Evolutionary conservation across 2,797 vertebrate species (phyloP).

Genomic region (Ispidina lecontei): DNA sequence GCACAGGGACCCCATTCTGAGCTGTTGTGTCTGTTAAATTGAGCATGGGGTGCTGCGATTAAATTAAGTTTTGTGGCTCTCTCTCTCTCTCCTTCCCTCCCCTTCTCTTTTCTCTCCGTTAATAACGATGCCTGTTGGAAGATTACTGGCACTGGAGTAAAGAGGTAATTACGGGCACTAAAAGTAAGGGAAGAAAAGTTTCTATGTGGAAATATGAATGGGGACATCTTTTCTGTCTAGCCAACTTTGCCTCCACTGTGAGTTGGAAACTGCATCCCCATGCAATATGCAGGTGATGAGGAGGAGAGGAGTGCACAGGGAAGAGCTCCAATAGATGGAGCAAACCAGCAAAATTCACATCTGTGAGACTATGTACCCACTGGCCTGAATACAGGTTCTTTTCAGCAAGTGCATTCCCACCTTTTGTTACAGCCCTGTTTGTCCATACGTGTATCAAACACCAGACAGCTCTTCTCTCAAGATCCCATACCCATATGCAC

Average conservation of each 20-base stretch:
- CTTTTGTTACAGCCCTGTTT: not conserved
- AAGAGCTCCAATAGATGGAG: not conserved
- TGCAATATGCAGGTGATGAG: not conserved
- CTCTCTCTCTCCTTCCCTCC: slow-evolving; percentile 79
- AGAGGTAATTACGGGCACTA: slow-evolving; percentile 74
- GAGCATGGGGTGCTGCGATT: slow-evolving; percentile 93
- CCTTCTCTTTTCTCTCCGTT: slow-evolving; percentile 80
- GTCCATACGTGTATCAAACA: rapidly evolving
- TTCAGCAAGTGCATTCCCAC: not conserved
- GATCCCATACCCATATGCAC: not conserved
- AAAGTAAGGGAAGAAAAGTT: slow-evolving; percentile 57
- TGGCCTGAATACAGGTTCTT: not conserved
- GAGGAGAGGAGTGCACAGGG: not conserved
- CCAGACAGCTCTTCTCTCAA: not conserved
- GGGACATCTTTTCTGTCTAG: slow-evolving; percentile 41
- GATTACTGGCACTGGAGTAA: slow-evolving; percentile 74
- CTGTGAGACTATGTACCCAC: not conserved
- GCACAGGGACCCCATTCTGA: slow-evolving; percentile 89
- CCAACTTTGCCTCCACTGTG: rapidly evolving
- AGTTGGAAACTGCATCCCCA: not conserved
- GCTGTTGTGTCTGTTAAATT: slow-evolving; percentile 98
- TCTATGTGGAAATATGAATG: slow-evolving; percentile 62
- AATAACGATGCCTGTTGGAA: slow-evolving; percentile 75
- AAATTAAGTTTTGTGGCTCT: slow-evolving; percentile 91
- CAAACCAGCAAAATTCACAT: not conserved